phyloP scores from a whole-genome alignment of 2,888 invertebrate species.

The Archaeoteleia sp. region DNA sequence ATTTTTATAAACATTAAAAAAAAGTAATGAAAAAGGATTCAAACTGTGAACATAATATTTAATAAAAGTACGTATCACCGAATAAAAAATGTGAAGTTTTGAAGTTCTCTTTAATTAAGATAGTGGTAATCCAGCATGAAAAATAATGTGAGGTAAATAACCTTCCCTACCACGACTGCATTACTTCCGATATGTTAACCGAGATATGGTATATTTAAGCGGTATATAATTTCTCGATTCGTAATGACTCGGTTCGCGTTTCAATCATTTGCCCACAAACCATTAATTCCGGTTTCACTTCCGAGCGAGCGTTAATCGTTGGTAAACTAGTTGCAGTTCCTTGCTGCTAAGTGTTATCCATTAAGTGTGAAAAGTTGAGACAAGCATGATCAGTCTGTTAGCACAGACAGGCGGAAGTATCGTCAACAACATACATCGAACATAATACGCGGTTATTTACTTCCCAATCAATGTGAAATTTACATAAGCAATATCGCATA shows the following conservation, averaged over 20 bases:
- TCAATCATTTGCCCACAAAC: constrained; percentile 42
- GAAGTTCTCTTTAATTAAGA: no score
- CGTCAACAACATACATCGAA: constrained; percentile 44
- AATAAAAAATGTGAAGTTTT: no score
- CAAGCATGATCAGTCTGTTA: constrained; percentile 37
- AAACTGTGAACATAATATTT: no score
- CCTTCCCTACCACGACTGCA: constrained; percentile 17
- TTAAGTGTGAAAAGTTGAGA: constrained; percentile 55
- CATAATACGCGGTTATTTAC: constrained; percentile 37
- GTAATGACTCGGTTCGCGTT: constrained; percentile 43
- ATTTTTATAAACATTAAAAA: no score
- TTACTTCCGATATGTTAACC: constrained; percentile 26
- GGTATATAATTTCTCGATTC: constrained; percentile 28
- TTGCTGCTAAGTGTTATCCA: constrained; percentile 50
- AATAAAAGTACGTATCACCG: no score
- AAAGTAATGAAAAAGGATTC: no score
- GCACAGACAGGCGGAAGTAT: constrained; percentile 46
- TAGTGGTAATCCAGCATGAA: no score
- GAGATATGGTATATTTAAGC: constrained; percentile 32
- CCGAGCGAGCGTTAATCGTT: constrained; percentile 53
- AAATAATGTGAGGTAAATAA: constrained; percentile 5
- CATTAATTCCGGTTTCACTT: constrained; percentile 58
- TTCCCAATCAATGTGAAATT: constrained; percentile 51
- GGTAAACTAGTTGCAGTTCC: constrained; percentile 51
- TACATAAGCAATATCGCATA: constrained; percentile 47